A percentile compares a stretch with the other conserved stretches of the same genome.
Conservation (phyloP, 2,888 invertebrate genomes). For the Sinhomidia bicolor region DNA sequence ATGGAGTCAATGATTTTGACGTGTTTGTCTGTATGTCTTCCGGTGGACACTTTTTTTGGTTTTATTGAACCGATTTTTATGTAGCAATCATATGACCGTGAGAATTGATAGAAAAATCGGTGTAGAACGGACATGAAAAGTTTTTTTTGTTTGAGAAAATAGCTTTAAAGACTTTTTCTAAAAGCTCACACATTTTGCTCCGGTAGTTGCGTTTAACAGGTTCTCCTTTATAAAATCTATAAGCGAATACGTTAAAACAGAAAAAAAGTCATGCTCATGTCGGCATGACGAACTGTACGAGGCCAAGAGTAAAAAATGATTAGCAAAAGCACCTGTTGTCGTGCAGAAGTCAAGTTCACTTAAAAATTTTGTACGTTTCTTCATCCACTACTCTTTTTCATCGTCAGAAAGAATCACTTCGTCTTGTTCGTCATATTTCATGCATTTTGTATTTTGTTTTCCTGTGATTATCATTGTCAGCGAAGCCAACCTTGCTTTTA, state of each 20-base stretch:
- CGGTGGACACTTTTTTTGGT: too few relatives aligned
- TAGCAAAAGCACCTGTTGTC: conserved; percentile 73
- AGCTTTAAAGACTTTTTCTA: too few relatives aligned
- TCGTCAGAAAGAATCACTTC: conserved; percentile 48
- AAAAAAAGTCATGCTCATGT: conserved; percentile 69
- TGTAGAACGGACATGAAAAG: too few relatives aligned
- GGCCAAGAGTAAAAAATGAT: conserved; percentile 67
- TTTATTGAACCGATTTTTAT: too few relatives aligned
- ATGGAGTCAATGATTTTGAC: too few relatives aligned
- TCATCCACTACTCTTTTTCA: conserved; percentile 32
- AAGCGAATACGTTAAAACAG: conserved; percentile 48
- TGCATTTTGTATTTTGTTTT: conserved; percentile 68
- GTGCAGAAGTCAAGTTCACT: conserved; percentile 73
- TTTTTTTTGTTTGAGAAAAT: too few relatives aligned
- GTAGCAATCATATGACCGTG: too few relatives aligned
- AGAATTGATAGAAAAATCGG: too few relatives aligned
- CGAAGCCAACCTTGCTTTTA: conserved; percentile 51
- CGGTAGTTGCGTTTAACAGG: too few relatives aligned
- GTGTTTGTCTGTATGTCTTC: too few relatives aligned
- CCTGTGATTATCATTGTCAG: conserved; percentile 74
- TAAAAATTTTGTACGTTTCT: conserved; percentile 38
- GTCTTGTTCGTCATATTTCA: conserved; percentile 56
- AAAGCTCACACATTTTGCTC: too few relatives aligned
- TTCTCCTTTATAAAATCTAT: too few relatives aligned
- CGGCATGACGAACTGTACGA: conserved; percentile 74